phyloP scores from a whole-genome alignment of 2,888 invertebrate genomes.

The Sussaba pulchella region DNA sequence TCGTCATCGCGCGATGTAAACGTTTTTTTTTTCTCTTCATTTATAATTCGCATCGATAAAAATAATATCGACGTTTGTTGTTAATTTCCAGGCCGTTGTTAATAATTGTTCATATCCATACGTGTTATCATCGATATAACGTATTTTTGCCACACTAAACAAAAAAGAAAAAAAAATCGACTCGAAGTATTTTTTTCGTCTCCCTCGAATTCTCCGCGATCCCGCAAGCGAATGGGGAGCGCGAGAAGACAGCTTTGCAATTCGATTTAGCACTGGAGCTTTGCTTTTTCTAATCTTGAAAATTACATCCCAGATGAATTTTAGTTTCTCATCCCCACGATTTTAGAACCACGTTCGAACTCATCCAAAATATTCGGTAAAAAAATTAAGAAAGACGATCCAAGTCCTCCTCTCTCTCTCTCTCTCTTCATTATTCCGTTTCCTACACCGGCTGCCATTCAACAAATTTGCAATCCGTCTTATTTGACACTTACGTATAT shows the following conservation, averaged over 20 bases:
- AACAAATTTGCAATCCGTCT: constrained; percentile 33
- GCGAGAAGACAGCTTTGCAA: constrained; percentile 15
- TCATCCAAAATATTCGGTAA: constrained; percentile 44
- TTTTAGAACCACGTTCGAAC: background rate
- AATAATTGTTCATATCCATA: constrained; percentile 29
- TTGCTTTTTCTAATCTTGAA: background rate
- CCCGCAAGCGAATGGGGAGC: background rate
- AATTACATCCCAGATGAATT: constrained; percentile 32
- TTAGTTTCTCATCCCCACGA: background rate
- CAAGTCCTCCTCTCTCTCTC: constrained; percentile 16
- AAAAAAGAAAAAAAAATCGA: background rate
- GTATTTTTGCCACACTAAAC: background rate
- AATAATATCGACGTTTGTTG: background rate
- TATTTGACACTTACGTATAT: constrained; percentile 51
- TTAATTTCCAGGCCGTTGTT: constrained; percentile 20
- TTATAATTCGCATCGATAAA: background rate
- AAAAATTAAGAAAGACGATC: constrained; percentile 46
- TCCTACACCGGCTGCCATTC: background rate
- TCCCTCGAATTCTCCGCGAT: constrained; percentile 2
- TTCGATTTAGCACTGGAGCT: constrained; percentile 41
- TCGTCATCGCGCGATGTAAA: constrained; percentile 6
- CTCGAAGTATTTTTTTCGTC: constrained; percentile 26
- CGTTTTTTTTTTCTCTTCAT: background rate
- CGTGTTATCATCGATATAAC: constrained; percentile 12
- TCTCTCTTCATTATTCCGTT: background rate